phyloP scores from a whole-genome alignment of 2,888 invertebrate genomes.

The Spodoptera exigua region DNA sequence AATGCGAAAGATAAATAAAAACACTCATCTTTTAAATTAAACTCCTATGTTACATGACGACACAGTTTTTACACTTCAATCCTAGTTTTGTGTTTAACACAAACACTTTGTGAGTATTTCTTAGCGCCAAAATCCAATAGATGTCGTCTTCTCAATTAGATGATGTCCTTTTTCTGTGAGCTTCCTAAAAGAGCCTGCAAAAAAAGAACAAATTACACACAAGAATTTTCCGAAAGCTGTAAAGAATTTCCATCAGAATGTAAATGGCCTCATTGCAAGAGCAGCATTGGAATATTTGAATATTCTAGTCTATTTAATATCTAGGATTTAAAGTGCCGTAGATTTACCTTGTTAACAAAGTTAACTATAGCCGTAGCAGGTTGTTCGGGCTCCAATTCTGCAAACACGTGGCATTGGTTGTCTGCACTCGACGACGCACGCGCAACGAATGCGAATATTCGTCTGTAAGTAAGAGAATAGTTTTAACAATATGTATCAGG shows the following conservation, averaged over 20 bases:
- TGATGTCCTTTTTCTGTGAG: slow-evolving; percentile 82
- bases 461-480: slow-evolving; percentile 83
- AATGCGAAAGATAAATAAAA: slow-evolving; percentile 54
- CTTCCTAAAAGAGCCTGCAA: slow-evolving; percentile 85
- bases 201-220: slow-evolving; percentile 2
- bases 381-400: slow-evolving; percentile 97
- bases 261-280: no score
- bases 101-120: slow-evolving; percentile 56
- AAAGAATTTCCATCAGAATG: no score
- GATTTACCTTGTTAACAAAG: slow-evolving; percentile 93
- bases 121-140: slow-evolving; percentile 37
- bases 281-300: neutral
- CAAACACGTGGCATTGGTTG: slow-evolving; percentile 99
- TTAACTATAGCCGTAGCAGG: slow-evolving; percentile 98
- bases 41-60: slow-evolving; percentile 48
- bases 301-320: no score
- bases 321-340: no score
- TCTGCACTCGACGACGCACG: slow-evolving; percentile 95
- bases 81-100: slow-evolving; percentile 61
- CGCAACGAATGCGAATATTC: slow-evolving; percentile 98
- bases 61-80: slow-evolving; percentile 23
- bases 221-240: no score
- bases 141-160: slow-evolving; percentile 62
- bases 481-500: neutral
- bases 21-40: slow-evolving; percentile 42